These are phyloP conservation scores for Drosophila pseudoananassae DNA, from an alignment of 1,140 invertebrate genomes.

Conservation along the genomic window DNA sequence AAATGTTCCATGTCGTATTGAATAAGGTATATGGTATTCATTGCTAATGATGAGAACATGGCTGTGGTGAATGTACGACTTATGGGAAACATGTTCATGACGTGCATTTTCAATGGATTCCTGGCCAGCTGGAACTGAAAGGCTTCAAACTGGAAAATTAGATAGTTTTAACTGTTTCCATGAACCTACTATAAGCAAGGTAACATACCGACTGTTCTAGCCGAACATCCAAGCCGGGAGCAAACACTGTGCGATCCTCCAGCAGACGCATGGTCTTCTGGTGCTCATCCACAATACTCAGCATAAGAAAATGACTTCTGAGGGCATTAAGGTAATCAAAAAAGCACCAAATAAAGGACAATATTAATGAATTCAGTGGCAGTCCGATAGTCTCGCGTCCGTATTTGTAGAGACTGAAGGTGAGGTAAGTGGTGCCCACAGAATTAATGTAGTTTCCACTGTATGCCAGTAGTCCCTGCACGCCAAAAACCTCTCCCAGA, in stretches of 20 bases:
- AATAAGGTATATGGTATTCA: slow-evolving; percentile 22
- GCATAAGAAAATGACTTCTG: background rate
- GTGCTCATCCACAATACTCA: slow-evolving; percentile 14
- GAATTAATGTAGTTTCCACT: slow-evolving; percentile 12
- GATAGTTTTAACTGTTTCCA: background rate
- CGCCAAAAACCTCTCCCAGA: background rate
- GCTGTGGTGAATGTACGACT: background rate
- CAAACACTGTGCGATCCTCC: slow-evolving; percentile 21
- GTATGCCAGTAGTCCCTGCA: slow-evolving; percentile 22
- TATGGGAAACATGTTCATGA: slow-evolving; percentile 10
- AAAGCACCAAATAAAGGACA: background rate
- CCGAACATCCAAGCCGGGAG: slow-evolving; percentile 15
- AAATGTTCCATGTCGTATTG: slow-evolving; percentile 43
- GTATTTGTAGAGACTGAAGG: slow-evolving; percentile 2
- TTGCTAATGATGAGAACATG: slow-evolving; percentile 17
- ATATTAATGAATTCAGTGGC: background rate
- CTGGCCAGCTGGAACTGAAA: slow-evolving; percentile 26
- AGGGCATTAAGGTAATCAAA: slow-evolving; percentile 20
- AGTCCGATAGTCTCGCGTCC: background rate
- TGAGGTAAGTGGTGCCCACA: slow-evolving; percentile 6
- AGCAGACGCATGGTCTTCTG: slow-evolving; percentile 2
- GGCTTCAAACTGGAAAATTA: slow-evolving; percentile 8
- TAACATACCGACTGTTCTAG: slow-evolving; percentile 20
- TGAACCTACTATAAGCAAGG: background rate
- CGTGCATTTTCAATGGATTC: slow-evolving; percentile 18